Evolutionary conservation across 2,113 vertebrate species (phyloP), one percentile per base, ranked within the genome.

Genomic region (Mormoops blainvillei): DNA sequence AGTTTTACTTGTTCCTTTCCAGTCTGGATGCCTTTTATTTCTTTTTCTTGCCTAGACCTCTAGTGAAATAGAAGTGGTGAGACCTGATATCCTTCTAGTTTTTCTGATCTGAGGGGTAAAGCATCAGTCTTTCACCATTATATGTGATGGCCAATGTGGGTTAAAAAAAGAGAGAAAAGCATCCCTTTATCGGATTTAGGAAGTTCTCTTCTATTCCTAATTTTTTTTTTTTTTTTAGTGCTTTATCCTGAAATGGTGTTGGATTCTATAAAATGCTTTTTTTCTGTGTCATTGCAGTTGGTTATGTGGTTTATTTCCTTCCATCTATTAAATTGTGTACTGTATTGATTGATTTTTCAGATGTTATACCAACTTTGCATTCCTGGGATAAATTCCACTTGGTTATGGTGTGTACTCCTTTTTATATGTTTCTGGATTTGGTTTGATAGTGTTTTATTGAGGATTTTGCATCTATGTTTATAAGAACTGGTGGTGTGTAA

Each of bases 391-490:
- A 80, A 73, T 68, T 18, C 22, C 4, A 88, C 19, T 89, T 74
- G 54, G 65, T 65, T 18, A 84, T 56, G 15, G 22, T 19, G 9
- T 38, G 36, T 88, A 88, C 48, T 91, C 6, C 24, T 70, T 93
- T 90, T 71, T 48, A 10, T 71, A 58, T 89, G 9, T 81, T 88
- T 16, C 71, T 94, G 38, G 28, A 91, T 93, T 94, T 93, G 43
- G 13, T 48, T 94, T 92, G 63, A 61, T 94, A 58, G 28, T 36
- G 54, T 87, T 93, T 90, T 90, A 52, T 22, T 81, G 36, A 94
- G 52, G 8, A 80, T 86, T 85, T 89, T 82, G 41, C n/a, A 74
- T 80, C 4, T 63, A 38, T 58, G 14, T 48, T 95, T 24, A 38
- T 84, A 90, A 87, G 28, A 77, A 94, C 65, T 73, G 43, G 26